Base-by-base conservation (phyloP, 2,113 vertebrate genomes). In the Blennius ocellaris region DNA sequence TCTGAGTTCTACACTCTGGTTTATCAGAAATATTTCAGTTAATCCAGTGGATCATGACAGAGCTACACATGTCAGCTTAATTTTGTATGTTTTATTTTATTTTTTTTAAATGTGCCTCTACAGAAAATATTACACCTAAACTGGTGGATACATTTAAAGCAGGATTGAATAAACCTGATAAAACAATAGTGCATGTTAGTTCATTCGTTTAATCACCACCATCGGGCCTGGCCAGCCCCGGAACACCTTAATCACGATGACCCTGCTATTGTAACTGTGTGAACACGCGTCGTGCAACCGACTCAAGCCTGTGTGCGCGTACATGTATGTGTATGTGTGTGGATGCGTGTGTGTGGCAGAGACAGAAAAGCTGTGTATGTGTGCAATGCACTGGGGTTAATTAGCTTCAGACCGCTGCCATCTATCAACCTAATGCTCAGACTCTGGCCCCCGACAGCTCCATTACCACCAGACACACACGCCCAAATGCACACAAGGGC, bases 361-460 rank as follows among this genome's bases (percentile, higher is more conserved):
- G 37, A 30, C 65, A 58, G 41, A 15, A 14, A 43, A 7, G 4
- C 44, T 68, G 73, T 69, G 51, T 61, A 17, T 80, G 82, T 77
- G 77, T 82, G 67, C 72, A 65, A 72, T 63, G 76, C 76, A 70
- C 61, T 78, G 68, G 82, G 90, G 85, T 92, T 93, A 94, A 93
- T 92, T 93, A 93, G 86, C 81, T 84, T 79, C 68, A 70, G 77
- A 81, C 80, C 75, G 69, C 72, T 71, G 69, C 81, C 81, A 92
- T 94, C 90, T 91, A 91, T 94, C 92, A 93, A 82, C 61, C 59
- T 80, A 82, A 83, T 81, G 88, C 68, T 84, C 84, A 75, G 73
- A 73, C 69, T 79, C 58, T 69, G 65, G 67, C 78, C 70, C 54
- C 51, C 15, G 81, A 88, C 86, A 83, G 86, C 89, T 93, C 83